These are phyloP conservation scores for Dasypogon diadema DNA, from an alignment of 2,888 invertebrate genomes.

Conservation along the genomic window DNA sequence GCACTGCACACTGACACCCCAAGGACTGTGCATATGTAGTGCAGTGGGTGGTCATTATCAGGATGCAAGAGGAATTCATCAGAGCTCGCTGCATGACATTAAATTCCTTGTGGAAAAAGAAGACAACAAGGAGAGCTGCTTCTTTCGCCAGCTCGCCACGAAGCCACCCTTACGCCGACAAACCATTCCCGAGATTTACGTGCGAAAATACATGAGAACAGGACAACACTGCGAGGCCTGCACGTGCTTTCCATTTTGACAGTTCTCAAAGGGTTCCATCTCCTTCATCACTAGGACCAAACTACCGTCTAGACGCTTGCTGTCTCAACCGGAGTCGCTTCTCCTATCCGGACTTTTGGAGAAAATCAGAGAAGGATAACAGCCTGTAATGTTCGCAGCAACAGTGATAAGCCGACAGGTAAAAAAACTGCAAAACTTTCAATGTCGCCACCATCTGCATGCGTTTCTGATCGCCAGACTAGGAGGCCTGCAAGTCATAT, in stretches of 20 bases:
- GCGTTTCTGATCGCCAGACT: background rate
- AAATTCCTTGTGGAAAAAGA: constrained; percentile 31
- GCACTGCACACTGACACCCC: background rate
- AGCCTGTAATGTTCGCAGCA: background rate
- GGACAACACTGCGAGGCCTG: constrained; percentile 47
- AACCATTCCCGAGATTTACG: constrained; percentile 8
- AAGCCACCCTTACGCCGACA: constrained; percentile 2
- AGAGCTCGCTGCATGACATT: constrained; percentile 28
- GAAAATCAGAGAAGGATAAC: constrained; percentile 13
- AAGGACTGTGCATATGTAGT: background rate
- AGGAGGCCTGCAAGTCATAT: background rate
- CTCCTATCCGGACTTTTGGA: constrained; percentile 32
- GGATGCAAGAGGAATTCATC: constrained; percentile 18
- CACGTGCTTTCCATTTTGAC: constrained; percentile 54
- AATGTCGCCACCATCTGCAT: constrained; percentile 41
- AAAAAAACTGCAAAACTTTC: constrained; percentile 34
- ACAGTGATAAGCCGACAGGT: constrained; percentile 21
- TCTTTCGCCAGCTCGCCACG: background rate
- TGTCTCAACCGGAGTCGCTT: constrained; percentile 11
- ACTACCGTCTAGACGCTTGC: constrained; percentile 3
- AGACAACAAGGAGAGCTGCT: constrained; percentile 52
- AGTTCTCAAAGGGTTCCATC: constrained; percentile 2
- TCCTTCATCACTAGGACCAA: constrained; percentile 51
- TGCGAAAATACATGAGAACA: background rate
- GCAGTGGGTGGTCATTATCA: constrained; percentile 52